Evolutionary conservation across 2,797 vertebrate species (phyloP).

Genomic region (Uromys caudimaculatus): DNA sequence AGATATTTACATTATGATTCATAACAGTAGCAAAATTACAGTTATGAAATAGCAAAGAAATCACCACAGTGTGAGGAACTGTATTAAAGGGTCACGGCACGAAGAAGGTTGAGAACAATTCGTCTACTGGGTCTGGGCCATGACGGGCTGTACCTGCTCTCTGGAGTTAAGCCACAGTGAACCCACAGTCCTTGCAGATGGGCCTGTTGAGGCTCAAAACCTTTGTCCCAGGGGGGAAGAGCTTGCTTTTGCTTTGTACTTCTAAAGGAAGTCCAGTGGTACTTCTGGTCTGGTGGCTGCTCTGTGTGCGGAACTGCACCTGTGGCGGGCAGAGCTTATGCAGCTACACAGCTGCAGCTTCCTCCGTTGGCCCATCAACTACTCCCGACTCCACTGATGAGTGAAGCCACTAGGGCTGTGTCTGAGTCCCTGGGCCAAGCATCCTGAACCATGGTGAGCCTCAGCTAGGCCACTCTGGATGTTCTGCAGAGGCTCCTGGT

Average conservation of each 20-base stretch:
- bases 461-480: background rate
- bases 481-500: background rate
- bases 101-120: background rate
- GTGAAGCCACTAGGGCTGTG: background rate
- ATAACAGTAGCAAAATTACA: background rate
- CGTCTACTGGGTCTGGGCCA: background rate
- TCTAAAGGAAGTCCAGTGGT: constrained; percentile 35
- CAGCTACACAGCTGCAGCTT: background rate
- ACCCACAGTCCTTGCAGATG: background rate
- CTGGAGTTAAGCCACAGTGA: background rate
- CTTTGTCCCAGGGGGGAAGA: background rate
- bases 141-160: background rate
- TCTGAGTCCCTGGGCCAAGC: background rate
- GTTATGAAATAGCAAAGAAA: background rate
- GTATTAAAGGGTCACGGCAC: background rate
- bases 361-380: background rate
- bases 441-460: background rate
- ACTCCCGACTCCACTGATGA: background rate
- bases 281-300: constrained; percentile 49
- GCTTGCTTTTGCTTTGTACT: background rate
- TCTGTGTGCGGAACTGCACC: background rate
- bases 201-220: background rate
- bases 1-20: background rate
- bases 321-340: background rate
- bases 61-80: background rate